Conservation (phyloP, 2,113 vertebrate genomes). For the Ia io region DNA sequence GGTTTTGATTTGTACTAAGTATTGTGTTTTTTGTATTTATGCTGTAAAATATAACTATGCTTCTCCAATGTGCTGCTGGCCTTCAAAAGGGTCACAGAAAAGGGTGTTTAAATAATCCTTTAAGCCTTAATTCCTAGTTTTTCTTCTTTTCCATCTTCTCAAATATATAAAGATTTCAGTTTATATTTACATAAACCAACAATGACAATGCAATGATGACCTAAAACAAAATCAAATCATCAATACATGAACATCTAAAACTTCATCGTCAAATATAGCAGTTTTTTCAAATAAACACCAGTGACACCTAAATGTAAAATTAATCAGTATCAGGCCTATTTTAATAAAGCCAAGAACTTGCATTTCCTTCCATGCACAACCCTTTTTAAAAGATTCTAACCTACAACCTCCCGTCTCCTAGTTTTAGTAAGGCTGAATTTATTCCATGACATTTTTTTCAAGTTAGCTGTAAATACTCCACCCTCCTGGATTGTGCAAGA, state of each 20-base stretch:
- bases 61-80: not conserved
- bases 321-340: not conserved
- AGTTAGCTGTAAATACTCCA: conserved; percentile 83
- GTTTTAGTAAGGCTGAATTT: conserved; percentile 64
- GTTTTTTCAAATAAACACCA: not conserved
- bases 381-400: not conserved
- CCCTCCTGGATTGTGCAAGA: conserved; percentile 85
- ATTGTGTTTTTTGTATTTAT: not conserved
- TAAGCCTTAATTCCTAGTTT: not conserved
- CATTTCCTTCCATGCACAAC: not conserved
- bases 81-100: not conserved
- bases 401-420: not conserved
- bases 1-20: not conserved
- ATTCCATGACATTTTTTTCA: conserved; percentile 80
- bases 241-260: not conserved
- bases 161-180: not conserved
- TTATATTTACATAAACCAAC: not conserved
- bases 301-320: not conserved
- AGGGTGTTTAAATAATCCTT: not conserved
- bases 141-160: not conserved
- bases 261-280: not conserved
- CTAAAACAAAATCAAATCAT: not conserved
- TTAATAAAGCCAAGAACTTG: not conserved
- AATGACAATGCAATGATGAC: not conserved
- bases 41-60: not conserved